Evolutionary conservation across 2,797 vertebrate genomes (phyloP).

Genomic region (Mormyrus hasselquistii): DNA sequence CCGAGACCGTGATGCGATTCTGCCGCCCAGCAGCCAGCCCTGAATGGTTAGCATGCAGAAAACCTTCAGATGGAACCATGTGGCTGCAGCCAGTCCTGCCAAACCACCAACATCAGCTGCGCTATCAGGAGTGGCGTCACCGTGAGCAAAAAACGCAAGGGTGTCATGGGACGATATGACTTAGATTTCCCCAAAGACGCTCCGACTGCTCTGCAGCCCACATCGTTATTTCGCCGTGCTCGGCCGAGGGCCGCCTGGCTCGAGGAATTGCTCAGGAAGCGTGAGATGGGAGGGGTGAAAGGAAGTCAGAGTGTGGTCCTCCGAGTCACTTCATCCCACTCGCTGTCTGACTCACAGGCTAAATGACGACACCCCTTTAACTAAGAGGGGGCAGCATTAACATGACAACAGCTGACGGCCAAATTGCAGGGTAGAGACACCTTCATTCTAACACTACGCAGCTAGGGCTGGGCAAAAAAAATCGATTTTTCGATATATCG

Average conservation of each 20-base stretch:
- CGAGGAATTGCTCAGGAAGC: not conserved
- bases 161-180: slow-evolving; percentile 25
- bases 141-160: slow-evolving; percentile 39
- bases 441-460: not conserved
- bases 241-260: not conserved
- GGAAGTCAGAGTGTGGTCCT: not conserved
- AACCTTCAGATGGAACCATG: slow-evolving; percentile 48
- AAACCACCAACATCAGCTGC: slow-evolving; percentile 38
- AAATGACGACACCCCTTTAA: not conserved
- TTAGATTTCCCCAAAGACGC: slow-evolving; percentile 13
- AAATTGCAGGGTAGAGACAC: not conserved
- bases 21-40: slow-evolving; percentile 31
- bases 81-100: slow-evolving; percentile 52
- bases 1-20: not conserved
- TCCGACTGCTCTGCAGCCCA: not conserved
- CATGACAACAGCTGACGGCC: not conserved
- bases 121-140: slow-evolving; percentile 38
- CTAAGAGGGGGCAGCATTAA: not conserved
- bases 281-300: not conserved
- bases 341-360: not conserved
- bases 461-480: too few species aligned
- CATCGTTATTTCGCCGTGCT: not conserved
- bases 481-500: too few species aligned
- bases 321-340: not conserved
- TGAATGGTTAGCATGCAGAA: slow-evolving; percentile 44